A percentile compares a stretch with the other conserved stretches of the same genome.
phyloP scores from a whole-genome alignment of 2,888 invertebrate genomes.

The Callyntrura guangdongensis region DNA sequence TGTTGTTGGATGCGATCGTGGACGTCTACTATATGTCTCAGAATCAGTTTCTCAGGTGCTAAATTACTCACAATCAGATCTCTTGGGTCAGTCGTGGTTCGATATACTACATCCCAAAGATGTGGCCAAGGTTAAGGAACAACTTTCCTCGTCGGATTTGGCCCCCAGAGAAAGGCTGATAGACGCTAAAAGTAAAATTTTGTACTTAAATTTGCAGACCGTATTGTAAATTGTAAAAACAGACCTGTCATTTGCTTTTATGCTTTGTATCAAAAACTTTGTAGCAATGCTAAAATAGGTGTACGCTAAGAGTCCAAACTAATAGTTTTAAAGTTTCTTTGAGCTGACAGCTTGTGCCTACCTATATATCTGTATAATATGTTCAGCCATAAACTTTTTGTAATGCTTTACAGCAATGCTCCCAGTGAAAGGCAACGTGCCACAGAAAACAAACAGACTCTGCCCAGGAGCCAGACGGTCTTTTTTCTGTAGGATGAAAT shows the following conservation, averaged over 20 bases:
- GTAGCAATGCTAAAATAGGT: too few species aligned
- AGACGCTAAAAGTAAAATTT: conserved; percentile 94
- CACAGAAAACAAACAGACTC: conserved; percentile 91
- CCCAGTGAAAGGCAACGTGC: conserved; percentile 94
- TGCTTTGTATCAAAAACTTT: too few species aligned
- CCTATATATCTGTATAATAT: too few species aligned
- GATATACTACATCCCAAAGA: conserved; percentile 98
- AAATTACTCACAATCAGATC: conserved; percentile 94
- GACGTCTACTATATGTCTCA: conserved; percentile 95
- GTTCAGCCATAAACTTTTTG: too few species aligned
- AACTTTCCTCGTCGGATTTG: conserved; percentile 95
- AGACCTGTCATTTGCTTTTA: too few species aligned
- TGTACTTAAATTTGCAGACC: too few species aligned
- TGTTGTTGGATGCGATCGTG: conserved; percentile 97
- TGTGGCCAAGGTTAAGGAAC: conserved; percentile 97
- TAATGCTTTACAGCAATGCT: conserved; percentile 94
- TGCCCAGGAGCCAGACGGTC: conserved; percentile 96
- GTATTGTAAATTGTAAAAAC: too few species aligned
- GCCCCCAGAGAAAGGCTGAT: conserved; percentile 95
- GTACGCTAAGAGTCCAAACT: too few species aligned
- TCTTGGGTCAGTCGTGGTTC: conserved; percentile 96
- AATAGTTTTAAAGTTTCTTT: too few species aligned
- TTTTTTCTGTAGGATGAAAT: conserved; percentile 97
- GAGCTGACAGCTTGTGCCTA: too few species aligned
- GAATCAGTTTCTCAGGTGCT: conserved; percentile 94